Conservation (phyloP, 2,113 vertebrate genomes). For the Montifringilla adamsi region DNA sequence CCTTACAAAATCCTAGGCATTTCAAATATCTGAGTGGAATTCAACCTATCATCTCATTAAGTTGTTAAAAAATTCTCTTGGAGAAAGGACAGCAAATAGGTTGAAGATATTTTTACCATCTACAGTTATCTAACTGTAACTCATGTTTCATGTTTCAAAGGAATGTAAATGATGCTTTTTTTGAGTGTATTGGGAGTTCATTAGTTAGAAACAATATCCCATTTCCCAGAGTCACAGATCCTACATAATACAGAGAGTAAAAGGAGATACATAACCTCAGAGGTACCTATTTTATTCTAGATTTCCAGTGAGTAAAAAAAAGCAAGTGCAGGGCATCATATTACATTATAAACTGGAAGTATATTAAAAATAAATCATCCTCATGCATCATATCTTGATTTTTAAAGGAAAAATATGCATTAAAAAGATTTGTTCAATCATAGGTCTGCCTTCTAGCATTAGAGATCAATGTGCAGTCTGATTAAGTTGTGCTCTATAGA, state of each 20-base stretch:
- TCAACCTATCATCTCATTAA: neutral
- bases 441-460: slow-evolving; percentile 62
- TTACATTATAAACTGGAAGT: slow-evolving; percentile 34
- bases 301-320: neutral
- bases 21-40: neutral
- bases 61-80: neutral
- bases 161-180: neutral
- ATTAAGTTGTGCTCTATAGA: slow-evolving; percentile 80
- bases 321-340: neutral
- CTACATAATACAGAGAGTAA: neutral
- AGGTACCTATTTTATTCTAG: neutral
- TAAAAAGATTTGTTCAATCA: slow-evolving; percentile 67
- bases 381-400: slow-evolving; percentile 53
- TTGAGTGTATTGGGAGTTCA: neutral
- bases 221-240: neutral
- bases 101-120: neutral
- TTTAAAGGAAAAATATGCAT: slow-evolving; percentile 67
- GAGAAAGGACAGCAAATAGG: neutral
- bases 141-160: neutral
- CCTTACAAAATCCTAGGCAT: neutral
- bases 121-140: neutral
- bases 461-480: slow-evolving; percentile 79
- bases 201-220: neutral
- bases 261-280: neutral
- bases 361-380: slow-evolving; percentile 62